phyloP scores from a whole-genome alignment of 1,140 invertebrate species.

The Bombus turneri region DNA sequence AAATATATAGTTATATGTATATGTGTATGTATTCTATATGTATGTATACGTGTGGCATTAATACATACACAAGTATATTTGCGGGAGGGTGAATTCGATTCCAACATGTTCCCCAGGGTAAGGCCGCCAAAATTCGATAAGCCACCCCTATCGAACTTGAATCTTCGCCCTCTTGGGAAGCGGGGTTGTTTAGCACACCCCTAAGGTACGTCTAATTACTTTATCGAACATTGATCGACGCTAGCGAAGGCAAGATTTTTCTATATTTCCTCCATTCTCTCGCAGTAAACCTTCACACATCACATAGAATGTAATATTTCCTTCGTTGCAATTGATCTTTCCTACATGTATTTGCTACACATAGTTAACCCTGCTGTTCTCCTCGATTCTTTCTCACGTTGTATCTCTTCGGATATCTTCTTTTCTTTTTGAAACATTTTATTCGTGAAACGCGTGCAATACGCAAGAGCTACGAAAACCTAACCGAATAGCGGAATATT shows the following conservation, averaged over 20 bases:
- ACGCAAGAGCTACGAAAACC: too few species aligned
- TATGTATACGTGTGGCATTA: not conserved
- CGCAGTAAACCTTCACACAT: not conserved
- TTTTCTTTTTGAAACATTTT: too few species aligned
- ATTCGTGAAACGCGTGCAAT: too few species aligned
- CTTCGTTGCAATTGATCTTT: not conserved
- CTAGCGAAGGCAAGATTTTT: conserved; percentile 7
- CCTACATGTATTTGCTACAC: not conserved
- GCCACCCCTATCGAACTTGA: conserved; percentile 22
- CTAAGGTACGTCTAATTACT: conserved; percentile 32
- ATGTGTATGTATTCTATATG: too few species aligned
- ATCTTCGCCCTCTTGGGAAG: conserved; percentile 20
- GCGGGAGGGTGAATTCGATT: conserved; percentile 46
- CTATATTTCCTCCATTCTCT: not conserved
- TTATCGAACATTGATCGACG: conserved; percentile 34
- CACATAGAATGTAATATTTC: not conserved
- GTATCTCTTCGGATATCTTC: too few species aligned
- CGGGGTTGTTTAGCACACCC: conserved; percentile 14
- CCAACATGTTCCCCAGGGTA: conserved; percentile 21
- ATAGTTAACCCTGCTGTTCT: too few species aligned
- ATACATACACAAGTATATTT: not conserved
- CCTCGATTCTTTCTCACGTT: too few species aligned
- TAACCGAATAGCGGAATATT: too few species aligned
- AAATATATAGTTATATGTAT: not conserved
- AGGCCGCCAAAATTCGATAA: conserved; percentile 48